Evolutionary conservation across 1,140 invertebrate species (phyloP).

Genomic region (Drosophila sulfurigaster): DNA sequence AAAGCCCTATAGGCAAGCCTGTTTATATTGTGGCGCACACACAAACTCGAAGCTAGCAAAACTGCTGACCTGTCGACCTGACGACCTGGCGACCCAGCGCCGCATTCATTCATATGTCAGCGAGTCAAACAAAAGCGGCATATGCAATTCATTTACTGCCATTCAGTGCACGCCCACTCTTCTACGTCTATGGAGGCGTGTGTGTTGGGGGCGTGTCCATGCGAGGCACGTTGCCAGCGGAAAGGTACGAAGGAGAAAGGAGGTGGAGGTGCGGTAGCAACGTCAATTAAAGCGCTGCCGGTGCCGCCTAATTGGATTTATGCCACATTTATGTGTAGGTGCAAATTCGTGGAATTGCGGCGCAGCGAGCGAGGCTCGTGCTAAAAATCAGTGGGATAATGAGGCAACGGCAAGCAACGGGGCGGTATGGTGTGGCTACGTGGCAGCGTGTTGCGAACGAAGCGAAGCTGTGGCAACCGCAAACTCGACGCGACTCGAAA

Average conservation of each 20-base stretch:
- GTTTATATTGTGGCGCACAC: background rate
- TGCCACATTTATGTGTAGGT: conserved; percentile 81
- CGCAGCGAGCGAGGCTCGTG: conserved; percentile 37
- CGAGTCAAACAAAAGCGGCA: conserved; percentile 64
- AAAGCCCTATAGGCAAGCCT: conserved; percentile 5
- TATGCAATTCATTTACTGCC: conserved; percentile 77
- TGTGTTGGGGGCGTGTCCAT: background rate
- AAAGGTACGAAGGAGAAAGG: too few relatives aligned
- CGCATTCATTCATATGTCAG: conserved; percentile 66
- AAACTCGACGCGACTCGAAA: conserved; percentile 47
- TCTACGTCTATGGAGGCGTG: too few relatives aligned
- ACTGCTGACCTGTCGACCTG: conserved; percentile 36
- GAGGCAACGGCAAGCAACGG: conserved; percentile 34
- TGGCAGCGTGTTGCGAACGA: background rate
- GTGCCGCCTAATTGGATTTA: conserved; percentile 80
- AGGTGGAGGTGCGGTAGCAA: conserved; percentile 28
- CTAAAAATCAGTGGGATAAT: conserved; percentile 78
- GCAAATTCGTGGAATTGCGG: conserved; percentile 66
- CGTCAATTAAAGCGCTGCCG: conserved; percentile 79
- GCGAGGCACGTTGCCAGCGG: background rate
- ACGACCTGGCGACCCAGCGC: conserved; percentile 16
- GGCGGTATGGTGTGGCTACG: background rate
- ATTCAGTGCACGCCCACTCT: conserved; percentile 34
- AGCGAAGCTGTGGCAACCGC: conserved; percentile 34
- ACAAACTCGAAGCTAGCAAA: conserved; percentile 6